Conservation (phyloP, 2,888 invertebrate genomes). For the Allophyes oxyacanthae region DNA sequence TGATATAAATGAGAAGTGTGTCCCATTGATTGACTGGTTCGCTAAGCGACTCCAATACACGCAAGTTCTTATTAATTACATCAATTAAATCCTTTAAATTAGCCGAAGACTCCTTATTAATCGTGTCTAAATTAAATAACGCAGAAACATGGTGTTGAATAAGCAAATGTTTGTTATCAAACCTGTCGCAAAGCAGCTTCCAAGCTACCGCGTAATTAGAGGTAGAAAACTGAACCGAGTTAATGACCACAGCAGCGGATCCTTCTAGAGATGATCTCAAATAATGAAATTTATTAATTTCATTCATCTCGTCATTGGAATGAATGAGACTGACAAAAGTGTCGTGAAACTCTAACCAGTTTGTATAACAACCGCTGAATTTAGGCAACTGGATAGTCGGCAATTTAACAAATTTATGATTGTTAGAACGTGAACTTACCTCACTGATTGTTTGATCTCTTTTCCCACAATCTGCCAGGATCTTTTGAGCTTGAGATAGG, state of each 20-base stretch:
- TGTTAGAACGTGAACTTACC: too few species aligned
- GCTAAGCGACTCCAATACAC: not conserved
- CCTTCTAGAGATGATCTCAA: not conserved
- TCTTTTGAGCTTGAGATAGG: not conserved
- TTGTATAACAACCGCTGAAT: too few species aligned
- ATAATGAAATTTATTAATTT: too few species aligned
- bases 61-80: not conserved
- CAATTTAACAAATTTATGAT: too few species aligned
- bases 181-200: not conserved
- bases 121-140: not conserved
- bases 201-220: not conserved
- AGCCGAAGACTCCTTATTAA: not conserved
- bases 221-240: not conserved
- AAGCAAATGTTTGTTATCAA: not conserved
- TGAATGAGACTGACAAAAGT: too few species aligned
- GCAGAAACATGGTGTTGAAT: not conserved
- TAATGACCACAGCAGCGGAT: not conserved
- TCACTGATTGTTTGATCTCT: too few species aligned
- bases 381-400: too few species aligned
- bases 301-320: too few species aligned
- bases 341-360: too few species aligned
- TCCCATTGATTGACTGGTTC: not conserved
- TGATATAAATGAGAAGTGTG: not conserved
- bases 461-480: too few species aligned
- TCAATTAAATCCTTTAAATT: not conserved